Conservation (phyloP, 2,888 invertebrate genomes). For the Philopedon plagiatum region DNA sequence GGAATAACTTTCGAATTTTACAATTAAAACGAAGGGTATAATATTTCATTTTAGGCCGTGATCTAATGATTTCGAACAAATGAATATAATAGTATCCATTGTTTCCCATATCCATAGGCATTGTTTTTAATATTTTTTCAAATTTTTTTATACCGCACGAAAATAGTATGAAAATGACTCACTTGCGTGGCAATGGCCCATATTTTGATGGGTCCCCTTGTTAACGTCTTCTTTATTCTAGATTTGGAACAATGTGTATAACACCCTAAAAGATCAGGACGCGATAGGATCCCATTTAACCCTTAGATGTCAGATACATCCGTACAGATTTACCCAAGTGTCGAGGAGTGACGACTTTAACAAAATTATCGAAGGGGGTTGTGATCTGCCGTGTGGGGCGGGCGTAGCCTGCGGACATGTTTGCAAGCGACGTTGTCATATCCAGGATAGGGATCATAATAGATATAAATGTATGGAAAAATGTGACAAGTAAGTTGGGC, state of each 20-base stretch:
- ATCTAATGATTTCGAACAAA: no score
- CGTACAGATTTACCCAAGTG: slow-evolving; percentile 66
- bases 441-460: slow-evolving; percentile 71
- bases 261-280: slow-evolving; percentile 68
- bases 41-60: no score
- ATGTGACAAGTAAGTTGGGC: slow-evolving; percentile 71
- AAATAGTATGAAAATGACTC: no score
- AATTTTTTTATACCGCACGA: no score
- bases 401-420: slow-evolving; percentile 73
- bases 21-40: no score
- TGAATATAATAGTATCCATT: no score
- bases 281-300: slow-evolving; percentile 72
- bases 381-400: slow-evolving; percentile 70
- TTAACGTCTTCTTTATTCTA: no score
- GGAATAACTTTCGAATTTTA: no score
- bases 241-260: slow-evolving; percentile 74
- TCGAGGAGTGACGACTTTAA: slow-evolving; percentile 67
- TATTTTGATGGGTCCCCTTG: no score
- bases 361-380: slow-evolving; percentile 75
- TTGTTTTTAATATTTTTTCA: no score
- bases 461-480: slow-evolving; percentile 68
- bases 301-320: slow-evolving; percentile 72
- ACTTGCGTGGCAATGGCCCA: no score
- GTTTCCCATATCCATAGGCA: no score
- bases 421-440: slow-evolving; percentile 76